Percentiles rank a stretch among this genome's conserved stretches.
Conservation (phyloP, 2,113 vertebrate species). For the Zingel zingel region DNA sequence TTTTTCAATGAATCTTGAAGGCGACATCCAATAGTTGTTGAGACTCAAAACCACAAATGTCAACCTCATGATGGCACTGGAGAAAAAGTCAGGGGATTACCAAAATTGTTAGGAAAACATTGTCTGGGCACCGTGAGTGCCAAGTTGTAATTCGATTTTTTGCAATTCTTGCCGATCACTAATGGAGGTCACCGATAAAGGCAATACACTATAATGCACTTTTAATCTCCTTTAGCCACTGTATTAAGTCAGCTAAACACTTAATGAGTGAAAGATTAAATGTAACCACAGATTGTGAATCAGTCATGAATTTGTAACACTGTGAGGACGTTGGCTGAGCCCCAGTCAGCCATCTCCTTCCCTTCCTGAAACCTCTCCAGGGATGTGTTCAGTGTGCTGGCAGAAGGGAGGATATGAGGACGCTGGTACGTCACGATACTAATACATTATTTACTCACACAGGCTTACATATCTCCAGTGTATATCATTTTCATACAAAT, state of each 20-base stretch:
- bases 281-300: background rate
- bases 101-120: too few relatives aligned
- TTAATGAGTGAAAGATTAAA: background rate
- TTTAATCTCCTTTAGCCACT: background rate
- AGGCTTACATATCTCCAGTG: constrained; percentile 4
- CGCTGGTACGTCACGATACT: constrained; percentile 7
- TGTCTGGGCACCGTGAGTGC: too few relatives aligned
- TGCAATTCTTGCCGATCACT: too few relatives aligned
- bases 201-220: background rate
- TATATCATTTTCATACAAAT: background rate
- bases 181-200: too few relatives aligned
- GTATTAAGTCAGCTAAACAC: background rate
- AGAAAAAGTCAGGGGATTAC: too few relatives aligned
- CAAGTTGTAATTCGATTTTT: too few relatives aligned
- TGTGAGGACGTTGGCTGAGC: background rate
- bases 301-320: background rate
- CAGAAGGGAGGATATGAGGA: constrained; percentile 25
- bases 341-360: background rate
- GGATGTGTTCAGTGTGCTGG: constrained; percentile 12
- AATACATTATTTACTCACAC: constrained; percentile 50
- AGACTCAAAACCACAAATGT: too few relatives aligned
- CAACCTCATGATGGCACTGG: too few relatives aligned
- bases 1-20: too few relatives aligned
- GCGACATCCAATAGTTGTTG: too few relatives aligned
- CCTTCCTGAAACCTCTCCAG: background rate